Conservation (phyloP, 2,888 invertebrate genomes). For the Nemotelus nigrinus region DNA sequence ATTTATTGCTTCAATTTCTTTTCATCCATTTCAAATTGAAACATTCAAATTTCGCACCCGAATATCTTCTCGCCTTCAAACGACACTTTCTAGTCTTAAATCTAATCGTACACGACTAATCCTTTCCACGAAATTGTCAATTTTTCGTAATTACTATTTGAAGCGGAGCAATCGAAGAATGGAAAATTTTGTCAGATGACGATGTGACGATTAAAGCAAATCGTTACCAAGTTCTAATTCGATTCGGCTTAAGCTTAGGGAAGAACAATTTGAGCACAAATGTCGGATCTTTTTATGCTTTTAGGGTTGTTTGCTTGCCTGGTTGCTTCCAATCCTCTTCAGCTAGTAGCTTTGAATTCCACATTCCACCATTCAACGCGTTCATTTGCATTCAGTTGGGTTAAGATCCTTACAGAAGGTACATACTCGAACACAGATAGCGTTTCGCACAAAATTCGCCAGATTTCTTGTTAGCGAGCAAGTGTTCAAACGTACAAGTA, state of each 20-base stretch:
- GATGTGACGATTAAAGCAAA: constrained; percentile 10
- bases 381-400: constrained; percentile 30
- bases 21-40: too few relatives aligned
- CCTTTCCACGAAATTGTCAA: not conserved
- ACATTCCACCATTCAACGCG: not conserved
- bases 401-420: constrained; percentile 13
- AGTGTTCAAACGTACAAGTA: constrained; percentile 2
- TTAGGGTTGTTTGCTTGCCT: too few relatives aligned
- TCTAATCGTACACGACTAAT: not conserved
- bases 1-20: too few relatives aligned
- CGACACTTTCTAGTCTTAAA: not conserved
- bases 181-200: not conserved
- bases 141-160: not conserved
- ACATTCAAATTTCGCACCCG: too few relatives aligned
- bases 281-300: too few relatives aligned
- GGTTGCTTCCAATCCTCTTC: not conserved
- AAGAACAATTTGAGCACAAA: too few relatives aligned
- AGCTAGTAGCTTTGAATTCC: constrained; percentile 24
- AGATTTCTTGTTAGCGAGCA: not conserved
- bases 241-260: not conserved
- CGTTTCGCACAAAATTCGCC: constrained; percentile 4
- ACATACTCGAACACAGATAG: not conserved
- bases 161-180: not conserved
- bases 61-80: too few relatives aligned
- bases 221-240: not conserved